phyloP scores from a whole-genome alignment of 2,113 vertebrate species.

The Micromys minutus region DNA sequence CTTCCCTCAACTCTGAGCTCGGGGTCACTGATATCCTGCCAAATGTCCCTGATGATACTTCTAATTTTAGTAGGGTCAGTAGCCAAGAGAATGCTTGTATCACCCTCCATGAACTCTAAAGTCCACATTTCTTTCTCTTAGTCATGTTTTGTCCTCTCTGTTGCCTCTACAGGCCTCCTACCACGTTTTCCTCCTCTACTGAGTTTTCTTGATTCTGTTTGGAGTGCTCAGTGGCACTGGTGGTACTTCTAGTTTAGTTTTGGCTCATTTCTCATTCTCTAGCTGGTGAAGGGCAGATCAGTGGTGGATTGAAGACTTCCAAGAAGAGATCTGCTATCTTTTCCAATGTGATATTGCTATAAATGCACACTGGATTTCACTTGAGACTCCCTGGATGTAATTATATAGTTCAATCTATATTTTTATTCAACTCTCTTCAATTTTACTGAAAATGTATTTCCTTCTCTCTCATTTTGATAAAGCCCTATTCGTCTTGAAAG shows the following conservation, averaged over 20 bases:
- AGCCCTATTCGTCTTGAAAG: slow-evolving; percentile 22
- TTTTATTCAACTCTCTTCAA: neutral
- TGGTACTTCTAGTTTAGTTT: neutral
- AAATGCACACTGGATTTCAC: neutral
- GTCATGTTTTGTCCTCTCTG: neutral
- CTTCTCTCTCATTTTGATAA: neutral
- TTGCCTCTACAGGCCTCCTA: neutral
- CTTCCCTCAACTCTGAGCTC: slow-evolving; percentile 57
- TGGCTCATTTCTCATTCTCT: slow-evolving; percentile 18
- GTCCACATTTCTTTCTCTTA: neutral
- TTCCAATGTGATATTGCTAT: neutral
- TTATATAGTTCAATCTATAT: neutral
- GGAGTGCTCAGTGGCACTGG: neutral
- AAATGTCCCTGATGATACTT: slow-evolving; percentile 44
- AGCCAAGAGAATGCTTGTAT: slow-evolving; percentile 29
- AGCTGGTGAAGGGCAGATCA: neutral
- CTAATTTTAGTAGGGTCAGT: slow-evolving; percentile 64
- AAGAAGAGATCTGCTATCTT: slow-evolving; percentile 5
- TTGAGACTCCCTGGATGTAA: neutral
- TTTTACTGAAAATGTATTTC: slow-evolving; percentile 45
- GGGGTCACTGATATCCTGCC: slow-evolving; percentile 52
- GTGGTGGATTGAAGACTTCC: neutral
- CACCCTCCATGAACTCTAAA: slow-evolving; percentile 19
- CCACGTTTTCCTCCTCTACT: neutral
- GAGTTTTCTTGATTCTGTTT: neutral